A percentile compares a stretch with the other conserved stretches of the same genome.
These are phyloP conservation scores for Choloepus didactylus DNA, from an alignment of 2,797 vertebrate species.

Conservation along the genomic window DNA sequence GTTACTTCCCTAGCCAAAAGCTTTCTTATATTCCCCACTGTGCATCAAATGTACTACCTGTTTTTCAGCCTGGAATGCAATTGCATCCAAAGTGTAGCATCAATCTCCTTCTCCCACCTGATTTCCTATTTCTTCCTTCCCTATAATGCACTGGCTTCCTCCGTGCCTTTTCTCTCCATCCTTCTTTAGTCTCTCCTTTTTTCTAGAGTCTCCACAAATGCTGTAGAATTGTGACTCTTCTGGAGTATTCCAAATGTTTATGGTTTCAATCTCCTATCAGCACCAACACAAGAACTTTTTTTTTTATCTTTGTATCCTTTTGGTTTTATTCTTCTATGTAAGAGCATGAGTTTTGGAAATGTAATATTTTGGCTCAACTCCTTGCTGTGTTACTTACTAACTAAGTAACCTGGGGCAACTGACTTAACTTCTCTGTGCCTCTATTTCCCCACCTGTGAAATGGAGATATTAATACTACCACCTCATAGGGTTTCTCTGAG, in stretches of 20 bases:
- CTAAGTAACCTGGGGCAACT: not conserved
- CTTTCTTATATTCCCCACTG: not conserved
- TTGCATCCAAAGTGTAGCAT: not conserved
- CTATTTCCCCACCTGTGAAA: slow-evolving; percentile 18
- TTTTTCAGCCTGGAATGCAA: not conserved
- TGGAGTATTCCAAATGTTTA: not conserved
- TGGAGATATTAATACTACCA: not conserved
- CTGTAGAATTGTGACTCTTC: not conserved
- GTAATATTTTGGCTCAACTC: not conserved
- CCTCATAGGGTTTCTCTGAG: not conserved
- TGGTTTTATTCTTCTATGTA: not conserved
- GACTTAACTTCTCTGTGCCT: not conserved
- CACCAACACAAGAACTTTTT: not conserved
- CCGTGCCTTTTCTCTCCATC: not conserved
- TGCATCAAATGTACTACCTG: not conserved
- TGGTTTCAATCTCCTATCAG: not conserved
- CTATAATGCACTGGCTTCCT: not conserved
- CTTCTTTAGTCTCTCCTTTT: not conserved
- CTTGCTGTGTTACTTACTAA: not conserved
- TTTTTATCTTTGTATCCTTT: not conserved
- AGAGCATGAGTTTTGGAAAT: not conserved
- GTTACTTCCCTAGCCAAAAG: not conserved
- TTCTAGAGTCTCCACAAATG: not conserved
- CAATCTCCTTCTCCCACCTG: not conserved
- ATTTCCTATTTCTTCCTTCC: not conserved